Conservation (phyloP, 2,113 vertebrate genomes). For the Phrynosoma blainvillii region DNA sequence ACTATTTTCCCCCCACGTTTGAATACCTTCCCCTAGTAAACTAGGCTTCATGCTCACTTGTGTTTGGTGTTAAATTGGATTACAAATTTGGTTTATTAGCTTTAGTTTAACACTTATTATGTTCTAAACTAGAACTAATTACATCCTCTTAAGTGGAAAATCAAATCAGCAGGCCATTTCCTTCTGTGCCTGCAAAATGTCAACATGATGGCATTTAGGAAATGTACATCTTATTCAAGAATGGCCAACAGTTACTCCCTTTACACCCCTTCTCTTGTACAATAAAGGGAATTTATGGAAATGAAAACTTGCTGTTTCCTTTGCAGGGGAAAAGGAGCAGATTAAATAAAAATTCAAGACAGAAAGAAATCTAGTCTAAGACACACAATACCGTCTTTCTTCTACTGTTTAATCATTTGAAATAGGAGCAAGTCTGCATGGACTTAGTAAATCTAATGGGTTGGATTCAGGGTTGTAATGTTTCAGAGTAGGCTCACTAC, state of each 20-base stretch:
- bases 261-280: constrained; percentile 20
- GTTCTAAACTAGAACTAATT: constrained; percentile 69
- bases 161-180: constrained; percentile 62
- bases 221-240: constrained; percentile 59
- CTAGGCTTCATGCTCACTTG: constrained; percentile 26
- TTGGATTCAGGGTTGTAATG: not conserved
- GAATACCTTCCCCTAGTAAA: constrained; percentile 42
- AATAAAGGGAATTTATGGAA: constrained; percentile 40
- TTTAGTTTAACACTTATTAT: constrained; percentile 57
- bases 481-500: not conserved
- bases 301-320: constrained; percentile 42
- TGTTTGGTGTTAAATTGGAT: constrained; percentile 44
- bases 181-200: constrained; percentile 57
- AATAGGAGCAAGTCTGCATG: not conserved
- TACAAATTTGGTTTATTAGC: constrained; percentile 64
- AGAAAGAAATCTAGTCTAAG: constrained; percentile 49
- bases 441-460: not conserved
- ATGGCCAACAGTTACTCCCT: constrained; percentile 18
- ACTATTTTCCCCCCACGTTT: constrained; percentile 35
- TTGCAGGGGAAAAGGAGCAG: constrained; percentile 30
- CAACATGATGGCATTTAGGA: constrained; percentile 60
- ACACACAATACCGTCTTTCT: constrained; percentile 4
- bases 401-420: not conserved
- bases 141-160: constrained; percentile 65
- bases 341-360: constrained; percentile 58